Evolutionary conservation across 2,113 vertebrate genomes (phyloP).

Genomic region (Sardina pilchardus): DNA sequence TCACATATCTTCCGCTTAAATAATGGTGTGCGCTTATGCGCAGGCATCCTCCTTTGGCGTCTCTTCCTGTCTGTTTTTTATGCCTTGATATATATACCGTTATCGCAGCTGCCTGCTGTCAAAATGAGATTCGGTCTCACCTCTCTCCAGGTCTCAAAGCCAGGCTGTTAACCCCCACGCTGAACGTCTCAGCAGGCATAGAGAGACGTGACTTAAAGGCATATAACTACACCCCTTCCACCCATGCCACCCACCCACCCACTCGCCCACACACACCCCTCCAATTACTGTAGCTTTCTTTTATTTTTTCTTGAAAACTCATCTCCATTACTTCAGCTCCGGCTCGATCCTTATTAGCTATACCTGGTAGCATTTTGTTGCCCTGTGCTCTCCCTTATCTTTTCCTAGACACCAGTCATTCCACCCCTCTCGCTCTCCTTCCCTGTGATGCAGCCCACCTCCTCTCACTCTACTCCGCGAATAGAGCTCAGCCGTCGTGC

Average conservation of each 20-base stretch:
- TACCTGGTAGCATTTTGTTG: constrained; percentile 1
- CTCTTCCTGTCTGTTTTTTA: constrained; percentile 13
- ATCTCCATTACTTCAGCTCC: not conserved
- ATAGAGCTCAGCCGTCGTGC: not conserved
- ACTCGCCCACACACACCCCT: not conserved
- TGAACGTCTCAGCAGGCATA: not conserved
- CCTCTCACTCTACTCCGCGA: not conserved
- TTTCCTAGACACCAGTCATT: not conserved
- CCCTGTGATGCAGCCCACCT: not conserved
- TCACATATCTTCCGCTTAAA: not conserved
- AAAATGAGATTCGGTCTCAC: not conserved
- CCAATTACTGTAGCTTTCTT: not conserved
- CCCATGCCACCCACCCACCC: not conserved
- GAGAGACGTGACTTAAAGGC: constrained; percentile 19
- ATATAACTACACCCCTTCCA: not conserved
- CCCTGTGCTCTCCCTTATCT: not conserved
- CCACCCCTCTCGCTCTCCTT: not conserved
- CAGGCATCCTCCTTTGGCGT: constrained; percentile 14
- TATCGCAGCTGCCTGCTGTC: constrained; percentile 22
- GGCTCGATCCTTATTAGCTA: not conserved
- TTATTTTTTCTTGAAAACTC: not conserved
- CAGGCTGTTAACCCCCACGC: not conserved
- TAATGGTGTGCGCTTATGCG: not conserved
- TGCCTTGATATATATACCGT: constrained; percentile 27
- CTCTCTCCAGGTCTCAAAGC: not conserved